A percentile compares a stretch with the other conserved stretches of the same genome.
Evolutionary conservation across 2,797 vertebrate genomes (phyloP).

Genomic region (Phataginus tetradactyla): DNA sequence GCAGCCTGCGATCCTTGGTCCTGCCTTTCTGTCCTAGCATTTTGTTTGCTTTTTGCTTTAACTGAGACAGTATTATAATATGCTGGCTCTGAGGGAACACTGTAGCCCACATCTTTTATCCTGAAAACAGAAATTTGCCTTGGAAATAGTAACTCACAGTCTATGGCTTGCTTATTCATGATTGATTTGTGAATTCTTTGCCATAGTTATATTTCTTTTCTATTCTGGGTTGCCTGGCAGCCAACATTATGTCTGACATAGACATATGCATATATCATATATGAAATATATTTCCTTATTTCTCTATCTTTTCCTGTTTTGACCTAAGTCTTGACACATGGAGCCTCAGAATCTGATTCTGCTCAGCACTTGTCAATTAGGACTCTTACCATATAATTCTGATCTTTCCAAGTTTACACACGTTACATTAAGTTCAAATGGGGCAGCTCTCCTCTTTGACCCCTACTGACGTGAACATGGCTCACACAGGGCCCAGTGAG

Average conservation of each 20-base stretch:
- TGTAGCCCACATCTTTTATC: not conserved
- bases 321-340: not conserved
- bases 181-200: not conserved
- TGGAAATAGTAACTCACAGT: not conserved
- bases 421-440: not conserved
- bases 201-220: not conserved
- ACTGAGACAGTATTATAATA: not conserved
- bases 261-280: not conserved
- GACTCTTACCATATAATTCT: not conserved
- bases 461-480: not conserved
- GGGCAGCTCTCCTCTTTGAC: not conserved
- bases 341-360: not conserved
- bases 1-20: not conserved
- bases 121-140: not conserved
- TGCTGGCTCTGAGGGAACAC: not conserved
- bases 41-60: not conserved
- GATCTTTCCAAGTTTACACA: not conserved
- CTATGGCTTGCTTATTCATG: not conserved
- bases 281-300: not conserved
- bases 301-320: not conserved
- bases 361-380: not conserved
- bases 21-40: not conserved
- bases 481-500: not conserved
- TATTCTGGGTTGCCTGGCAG: slow-evolving; percentile 1
- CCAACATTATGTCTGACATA: not conserved